Base-by-base conservation (phyloP, 2,888 invertebrate species). In the Drosophila subquinaria region DNA sequence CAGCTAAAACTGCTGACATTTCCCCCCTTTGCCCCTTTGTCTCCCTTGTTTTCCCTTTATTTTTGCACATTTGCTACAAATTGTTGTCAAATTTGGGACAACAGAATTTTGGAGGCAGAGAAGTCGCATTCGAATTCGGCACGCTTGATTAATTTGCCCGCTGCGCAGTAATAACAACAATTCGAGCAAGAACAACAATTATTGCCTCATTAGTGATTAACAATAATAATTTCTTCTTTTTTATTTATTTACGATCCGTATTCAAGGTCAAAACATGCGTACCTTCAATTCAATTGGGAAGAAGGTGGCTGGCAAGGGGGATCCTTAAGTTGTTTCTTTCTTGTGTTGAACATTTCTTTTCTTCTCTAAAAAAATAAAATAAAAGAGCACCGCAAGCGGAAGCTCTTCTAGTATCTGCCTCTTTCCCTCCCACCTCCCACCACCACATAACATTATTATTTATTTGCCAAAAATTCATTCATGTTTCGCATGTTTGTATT, bases 81-180 rank as follows among this genome's bases (percentile, higher is more conserved):
- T 86, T 89, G 75, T 85, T 85, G 89, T 86, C 86, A 87, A 89
- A 86, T 81, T 81, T 77, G 76, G 68, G 69, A 76, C 78, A 30
- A 1, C 23, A 3, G 23, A 30, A 30, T 30, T 30, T 30, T 84
- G 76, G 78, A 55, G 73, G 70, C 76, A 79, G 56, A 27, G 27
- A 27, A 17, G 17, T 17, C 17, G 17, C 17, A 27, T 27, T 0
- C 27, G 27, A 51, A 65, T 76, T 72, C 68, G 80, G 55, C 73
- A 80, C 75, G 89, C 84, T 83, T 88, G 88, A 88, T 90, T 86
- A 88, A 90, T 88, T 86, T 75, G 67, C 73, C 61, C 73, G 79
- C 86, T 88, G 78, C 84, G 84, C 78, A 84, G 78, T 82, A 83
- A 86, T 87, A 42, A 61, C 66, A 66, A 45, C 64, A 69, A 66